These are phyloP conservation scores for Halichondria panicea DNA, from an alignment of 37 sponge, comb jelly and placozoan genomes.

Conservation along the genomic window DNA sequence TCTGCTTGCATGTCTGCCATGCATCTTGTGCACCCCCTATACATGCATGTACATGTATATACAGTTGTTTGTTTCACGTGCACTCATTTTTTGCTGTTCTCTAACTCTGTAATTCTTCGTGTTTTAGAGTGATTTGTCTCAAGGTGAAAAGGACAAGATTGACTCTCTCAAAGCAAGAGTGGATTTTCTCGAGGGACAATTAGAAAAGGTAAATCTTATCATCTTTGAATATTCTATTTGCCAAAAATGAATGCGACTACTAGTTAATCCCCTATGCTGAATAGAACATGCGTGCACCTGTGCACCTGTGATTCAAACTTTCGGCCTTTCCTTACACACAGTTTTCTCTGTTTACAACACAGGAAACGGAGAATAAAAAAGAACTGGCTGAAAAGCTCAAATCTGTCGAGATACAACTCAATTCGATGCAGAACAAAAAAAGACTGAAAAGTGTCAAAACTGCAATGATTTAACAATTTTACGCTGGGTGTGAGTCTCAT, in stretches of 20 bases:
- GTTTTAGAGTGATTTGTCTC: slow-evolving; percentile 33
- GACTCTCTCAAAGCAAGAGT: slow-evolving; percentile 20
- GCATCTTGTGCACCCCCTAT: neutral
- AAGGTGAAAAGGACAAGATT: slow-evolving; percentile 14
- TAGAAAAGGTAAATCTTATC: slow-evolving; percentile 22
- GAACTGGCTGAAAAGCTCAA: neutral
- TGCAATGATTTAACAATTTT: slow-evolving; percentile 9
- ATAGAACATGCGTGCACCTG: no score
- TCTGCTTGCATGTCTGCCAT: no score
- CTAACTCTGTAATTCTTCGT: no score
- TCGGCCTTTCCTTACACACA: neutral
- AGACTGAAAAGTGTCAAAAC: neutral
- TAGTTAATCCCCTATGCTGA: no score
- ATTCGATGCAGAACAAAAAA: neutral
- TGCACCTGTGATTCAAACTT: no score
- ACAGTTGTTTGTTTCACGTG: neutral
- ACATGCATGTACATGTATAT: slow-evolving; percentile 4
- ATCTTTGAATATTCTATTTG: no score
- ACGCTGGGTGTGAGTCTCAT: no score
- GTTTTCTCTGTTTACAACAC: neutral
- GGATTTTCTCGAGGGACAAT: slow-evolving; percentile 13
- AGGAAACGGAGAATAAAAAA: neutral
- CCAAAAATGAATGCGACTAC: no score
- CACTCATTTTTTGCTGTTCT: no score
- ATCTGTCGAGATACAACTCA: neutral